Evolutionary conservation across 2,113 vertebrate genomes (phyloP).

Genomic region (Sapayoa aenigma): DNA sequence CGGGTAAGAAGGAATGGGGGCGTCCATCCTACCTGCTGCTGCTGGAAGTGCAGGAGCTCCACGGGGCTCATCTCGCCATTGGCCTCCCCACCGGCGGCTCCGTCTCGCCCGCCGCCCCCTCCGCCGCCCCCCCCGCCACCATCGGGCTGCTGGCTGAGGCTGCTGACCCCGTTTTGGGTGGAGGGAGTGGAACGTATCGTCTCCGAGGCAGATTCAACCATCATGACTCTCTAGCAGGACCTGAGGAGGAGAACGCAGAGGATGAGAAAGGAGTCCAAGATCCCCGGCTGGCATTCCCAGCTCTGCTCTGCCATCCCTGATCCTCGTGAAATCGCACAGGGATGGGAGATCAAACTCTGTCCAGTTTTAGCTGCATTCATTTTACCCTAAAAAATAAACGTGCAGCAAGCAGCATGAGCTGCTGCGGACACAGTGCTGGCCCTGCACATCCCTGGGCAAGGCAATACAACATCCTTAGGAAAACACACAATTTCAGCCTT

Average conservation of each 20-base stretch:
- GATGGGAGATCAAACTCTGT: accelerated
- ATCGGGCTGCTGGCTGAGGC: conserved; percentile 91
- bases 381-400: not conserved
- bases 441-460: accelerated
- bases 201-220: conserved; percentile 99
- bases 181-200: conserved; percentile 95
- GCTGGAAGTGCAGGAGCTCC: conserved; percentile 96
- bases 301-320: accelerated
- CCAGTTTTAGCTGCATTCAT: accelerated
- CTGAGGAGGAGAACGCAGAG: not conserved
- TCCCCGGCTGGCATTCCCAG: not conserved
- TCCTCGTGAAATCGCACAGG: accelerated
- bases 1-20: not conserved
- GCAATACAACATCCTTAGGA: not conserved
- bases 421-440: accelerated
- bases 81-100: conserved; percentile 83
- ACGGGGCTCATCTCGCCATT: conserved; percentile 95
- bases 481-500: not conserved
- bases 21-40: conserved; percentile 87
- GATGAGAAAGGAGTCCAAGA: accelerated
- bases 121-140: conserved; percentile 71
- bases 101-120: conserved; percentile 54
- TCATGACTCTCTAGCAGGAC: conserved; percentile 94
- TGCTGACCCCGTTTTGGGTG: conserved; percentile 95
- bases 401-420: not conserved